phyloP scores from a whole-genome alignment of 1,140 invertebrate species.

The Neodiprion lecontei region DNA sequence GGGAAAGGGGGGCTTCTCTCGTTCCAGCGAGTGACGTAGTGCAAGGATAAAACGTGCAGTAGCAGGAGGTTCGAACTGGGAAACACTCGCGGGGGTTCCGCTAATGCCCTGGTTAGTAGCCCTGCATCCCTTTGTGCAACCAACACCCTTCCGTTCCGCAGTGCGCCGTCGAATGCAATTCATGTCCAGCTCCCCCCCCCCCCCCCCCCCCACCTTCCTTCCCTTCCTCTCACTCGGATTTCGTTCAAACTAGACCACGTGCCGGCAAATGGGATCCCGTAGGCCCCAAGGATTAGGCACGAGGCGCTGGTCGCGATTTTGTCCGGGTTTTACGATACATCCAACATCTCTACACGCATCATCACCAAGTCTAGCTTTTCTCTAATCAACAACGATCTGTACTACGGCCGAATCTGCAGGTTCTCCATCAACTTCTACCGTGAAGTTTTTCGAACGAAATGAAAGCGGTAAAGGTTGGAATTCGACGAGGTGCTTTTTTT shows the following conservation, averaged over 20 bases:
- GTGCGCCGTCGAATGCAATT: background rate
- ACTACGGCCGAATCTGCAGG: too few species aligned
- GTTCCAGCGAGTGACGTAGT: too few species aligned
- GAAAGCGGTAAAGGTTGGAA: too few species aligned
- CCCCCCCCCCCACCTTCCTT: too few species aligned
- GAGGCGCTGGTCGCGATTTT: background rate
- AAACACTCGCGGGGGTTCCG: background rate
- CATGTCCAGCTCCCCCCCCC: background rate
- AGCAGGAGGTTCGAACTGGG: background rate
- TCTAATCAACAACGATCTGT: too few species aligned
- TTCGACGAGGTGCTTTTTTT: too few species aligned
- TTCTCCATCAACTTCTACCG: too few species aligned
- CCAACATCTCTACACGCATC: background rate
- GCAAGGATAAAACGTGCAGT: background rate
- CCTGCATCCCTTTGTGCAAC: background rate
- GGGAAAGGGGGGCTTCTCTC: background rate
- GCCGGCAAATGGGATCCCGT: background rate
- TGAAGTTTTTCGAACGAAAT: too few species aligned
- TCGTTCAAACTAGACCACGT: constrained; percentile 1
- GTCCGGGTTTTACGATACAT: background rate
- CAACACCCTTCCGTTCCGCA: background rate
- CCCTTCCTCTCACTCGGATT: background rate
- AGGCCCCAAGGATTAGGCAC: background rate
- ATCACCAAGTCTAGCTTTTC: too few species aligned
- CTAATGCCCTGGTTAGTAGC: constrained; percentile 6